A percentile compares a stretch with the other conserved stretches of the same genome.
Conservation (phyloP, 2,888 invertebrate species). For the Tortrix viridana region DNA sequence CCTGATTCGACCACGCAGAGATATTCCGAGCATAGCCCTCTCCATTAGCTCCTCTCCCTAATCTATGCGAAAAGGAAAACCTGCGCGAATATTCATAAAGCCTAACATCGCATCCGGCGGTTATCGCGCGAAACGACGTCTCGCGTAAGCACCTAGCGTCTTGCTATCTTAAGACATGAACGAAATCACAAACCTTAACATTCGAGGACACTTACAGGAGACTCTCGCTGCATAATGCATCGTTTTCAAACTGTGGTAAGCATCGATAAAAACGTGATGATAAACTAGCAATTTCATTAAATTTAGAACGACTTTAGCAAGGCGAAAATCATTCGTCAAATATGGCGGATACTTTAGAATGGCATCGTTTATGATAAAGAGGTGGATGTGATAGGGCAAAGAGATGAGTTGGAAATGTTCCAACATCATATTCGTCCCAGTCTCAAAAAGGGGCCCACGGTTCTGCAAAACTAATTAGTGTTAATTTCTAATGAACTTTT, state of each 20-base stretch:
- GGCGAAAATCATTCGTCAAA: conserved; percentile 12
- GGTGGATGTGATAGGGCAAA: conserved; percentile 16
- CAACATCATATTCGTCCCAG: conserved; percentile 27
- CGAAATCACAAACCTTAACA: conserved; percentile 17
- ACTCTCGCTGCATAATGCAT: conserved; percentile 20
- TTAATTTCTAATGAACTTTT: conserved; percentile 11
- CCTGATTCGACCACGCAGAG: too few species aligned
- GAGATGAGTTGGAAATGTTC: conserved; percentile 41
- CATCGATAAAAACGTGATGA: not conserved
- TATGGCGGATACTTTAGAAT: conserved; percentile 27
- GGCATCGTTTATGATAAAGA: conserved; percentile 28
- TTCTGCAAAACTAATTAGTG: not conserved
- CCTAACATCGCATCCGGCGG: conserved; percentile 55
- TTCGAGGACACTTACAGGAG: conserved; percentile 16
- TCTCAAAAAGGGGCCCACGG: not conserved
- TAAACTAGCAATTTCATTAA: conserved; percentile 9
- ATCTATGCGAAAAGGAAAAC: conserved; percentile 54
- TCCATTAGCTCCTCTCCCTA: conserved; percentile 55
- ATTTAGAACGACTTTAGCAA: conserved; percentile 18
- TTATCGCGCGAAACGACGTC: conserved; percentile 58
- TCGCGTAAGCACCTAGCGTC: conserved; percentile 8
- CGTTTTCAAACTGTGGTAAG: conserved; percentile 2
- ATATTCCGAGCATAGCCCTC: too few species aligned
- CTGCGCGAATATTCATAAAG: conserved; percentile 65
- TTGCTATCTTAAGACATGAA: conserved; percentile 27